Conservation (phyloP, 2,113 vertebrate genomes). For the Daboia siamensis region DNA sequence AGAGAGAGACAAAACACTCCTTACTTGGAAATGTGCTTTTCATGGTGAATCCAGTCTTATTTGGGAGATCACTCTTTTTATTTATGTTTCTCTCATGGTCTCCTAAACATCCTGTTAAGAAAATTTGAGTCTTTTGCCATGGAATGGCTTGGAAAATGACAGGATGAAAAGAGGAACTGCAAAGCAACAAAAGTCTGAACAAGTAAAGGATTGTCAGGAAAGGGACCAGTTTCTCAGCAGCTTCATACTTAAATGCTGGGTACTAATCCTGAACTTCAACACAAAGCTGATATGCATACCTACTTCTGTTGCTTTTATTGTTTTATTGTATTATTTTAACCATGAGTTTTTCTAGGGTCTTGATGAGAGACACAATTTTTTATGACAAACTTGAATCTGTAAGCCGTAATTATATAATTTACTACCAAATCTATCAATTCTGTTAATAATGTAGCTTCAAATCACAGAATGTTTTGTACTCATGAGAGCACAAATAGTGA, state of each 20-base stretch:
- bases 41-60: background rate
- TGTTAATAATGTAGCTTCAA: background rate
- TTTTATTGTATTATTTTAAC: background rate
- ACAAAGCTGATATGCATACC: background rate
- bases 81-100: background rate
- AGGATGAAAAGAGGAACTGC: background rate
- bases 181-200: background rate
- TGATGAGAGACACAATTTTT: background rate
- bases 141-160: background rate
- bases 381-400: background rate
- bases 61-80: background rate
- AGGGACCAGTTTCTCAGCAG: background rate
- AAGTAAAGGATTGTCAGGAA: background rate
- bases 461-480: background rate
- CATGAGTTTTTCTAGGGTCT: background rate
- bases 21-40: background rate
- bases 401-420: background rate
- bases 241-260: background rate
- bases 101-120: background rate
- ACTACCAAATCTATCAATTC: background rate
- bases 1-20: no score
- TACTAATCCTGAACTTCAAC: background rate
- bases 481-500: constrained; percentile 17
- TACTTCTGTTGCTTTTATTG: background rate
- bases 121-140: background rate